Conservation (phyloP, 2,797 vertebrate species). For the Pangasius larnaudii region DNA sequence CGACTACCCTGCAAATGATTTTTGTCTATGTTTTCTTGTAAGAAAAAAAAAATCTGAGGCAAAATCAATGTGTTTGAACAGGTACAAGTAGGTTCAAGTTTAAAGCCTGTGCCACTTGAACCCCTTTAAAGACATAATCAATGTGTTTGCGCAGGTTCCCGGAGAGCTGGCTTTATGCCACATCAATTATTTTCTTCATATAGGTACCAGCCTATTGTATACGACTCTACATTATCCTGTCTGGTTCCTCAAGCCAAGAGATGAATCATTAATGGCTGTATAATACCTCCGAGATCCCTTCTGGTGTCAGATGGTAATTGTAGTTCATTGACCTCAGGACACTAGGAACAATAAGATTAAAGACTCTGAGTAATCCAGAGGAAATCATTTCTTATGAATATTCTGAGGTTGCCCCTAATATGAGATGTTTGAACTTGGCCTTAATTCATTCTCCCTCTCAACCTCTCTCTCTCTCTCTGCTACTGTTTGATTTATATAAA, state of each 20-base stretch:
- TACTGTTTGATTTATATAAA: conserved; percentile 80
- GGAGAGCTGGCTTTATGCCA: conserved; percentile 36
- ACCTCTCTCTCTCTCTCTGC: conserved; percentile 45
- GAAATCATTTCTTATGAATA: conserved; percentile 76
- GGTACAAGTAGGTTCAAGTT: conserved; percentile 27
- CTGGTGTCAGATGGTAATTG: conserved; percentile 74
- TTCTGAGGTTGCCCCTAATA: conserved; percentile 61
- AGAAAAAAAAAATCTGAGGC: conserved; percentile 17
- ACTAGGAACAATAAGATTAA: conserved; percentile 74
- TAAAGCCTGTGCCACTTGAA: conserved; percentile 32
- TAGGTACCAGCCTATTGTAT: conserved; percentile 39
- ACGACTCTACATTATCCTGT: conserved; percentile 26
- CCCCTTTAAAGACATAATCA: conserved; percentile 37
- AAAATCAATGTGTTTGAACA: conserved; percentile 34
- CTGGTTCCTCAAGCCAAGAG: conserved; percentile 27
- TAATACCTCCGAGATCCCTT: conserved; percentile 74
- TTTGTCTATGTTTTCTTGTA: conserved; percentile 11
- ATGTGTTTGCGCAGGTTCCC: conserved; percentile 30
- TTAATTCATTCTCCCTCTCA: conserved; percentile 54
- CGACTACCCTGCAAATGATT: conserved; percentile 9
- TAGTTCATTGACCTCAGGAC: conserved; percentile 78
- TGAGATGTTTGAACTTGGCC: conserved; percentile 74
- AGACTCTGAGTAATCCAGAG: conserved; percentile 66
- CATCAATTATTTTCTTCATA: conserved; percentile 44
- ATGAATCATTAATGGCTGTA: conserved; percentile 67